These are phyloP conservation scores for Lasiurus borealis DNA, from an alignment of 2,113 vertebrate species.

Conservation along the genomic window DNA sequence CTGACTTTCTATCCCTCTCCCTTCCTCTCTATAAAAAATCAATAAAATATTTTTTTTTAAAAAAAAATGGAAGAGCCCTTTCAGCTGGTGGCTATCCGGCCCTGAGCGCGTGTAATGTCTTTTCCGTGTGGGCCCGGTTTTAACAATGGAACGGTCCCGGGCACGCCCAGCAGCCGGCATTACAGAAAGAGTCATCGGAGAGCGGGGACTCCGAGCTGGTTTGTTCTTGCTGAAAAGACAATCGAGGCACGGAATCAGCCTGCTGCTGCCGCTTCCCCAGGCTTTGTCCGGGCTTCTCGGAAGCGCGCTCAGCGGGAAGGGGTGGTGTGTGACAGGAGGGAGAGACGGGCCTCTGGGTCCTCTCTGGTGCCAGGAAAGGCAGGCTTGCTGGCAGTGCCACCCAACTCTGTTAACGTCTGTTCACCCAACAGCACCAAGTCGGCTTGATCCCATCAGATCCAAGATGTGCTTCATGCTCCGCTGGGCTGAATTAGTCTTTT, in stretches of 20 bases:
- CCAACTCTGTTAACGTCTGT: background rate
- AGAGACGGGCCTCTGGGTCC: background rate
- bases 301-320: slow-evolving; percentile 16
- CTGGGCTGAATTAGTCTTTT: background rate
- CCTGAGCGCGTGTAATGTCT: slow-evolving; percentile 76
- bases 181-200: slow-evolving; percentile 66
- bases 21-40: too few species aligned
- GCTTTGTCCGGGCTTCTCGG: background rate
- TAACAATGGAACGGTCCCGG: slow-evolving; percentile 81
- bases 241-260: slow-evolving; percentile 42
- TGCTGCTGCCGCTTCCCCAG: background rate
- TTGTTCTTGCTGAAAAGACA: slow-evolving; percentile 27
- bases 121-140: slow-evolving; percentile 85
- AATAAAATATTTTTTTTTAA: too few species aligned
- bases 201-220: slow-evolving; percentile 40
- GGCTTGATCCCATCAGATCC: slow-evolving; percentile 45
- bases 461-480: slow-evolving; percentile 21
- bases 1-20: too few species aligned
- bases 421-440: slow-evolving; percentile 4
- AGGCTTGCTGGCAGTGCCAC: background rate
- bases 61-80: slow-evolving; percentile 75
- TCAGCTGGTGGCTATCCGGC: slow-evolving; percentile 81
- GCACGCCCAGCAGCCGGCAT: slow-evolving; percentile 72
- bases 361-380: background rate
- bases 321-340: background rate